These are phyloP conservation scores for Sisyra terminalis DNA, from an alignment of 2,888 invertebrate genomes.

Conservation along the genomic window DNA sequence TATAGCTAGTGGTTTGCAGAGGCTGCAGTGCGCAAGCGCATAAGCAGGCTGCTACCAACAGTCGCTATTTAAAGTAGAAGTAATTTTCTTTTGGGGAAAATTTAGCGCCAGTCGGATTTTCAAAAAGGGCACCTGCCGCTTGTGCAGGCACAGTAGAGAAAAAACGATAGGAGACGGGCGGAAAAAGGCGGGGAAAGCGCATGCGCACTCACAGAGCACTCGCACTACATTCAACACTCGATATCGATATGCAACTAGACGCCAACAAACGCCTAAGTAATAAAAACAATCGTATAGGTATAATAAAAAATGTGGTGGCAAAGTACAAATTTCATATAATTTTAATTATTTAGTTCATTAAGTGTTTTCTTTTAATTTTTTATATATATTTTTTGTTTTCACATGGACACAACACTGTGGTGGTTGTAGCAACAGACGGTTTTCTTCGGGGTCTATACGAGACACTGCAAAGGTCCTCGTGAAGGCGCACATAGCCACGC, in stretches of 20 bases:
- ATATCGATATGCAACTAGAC: constrained; percentile 16
- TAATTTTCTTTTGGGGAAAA: constrained; percentile 4
- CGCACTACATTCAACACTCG: constrained; percentile 9
- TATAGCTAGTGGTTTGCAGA: too few species aligned
- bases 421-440: constrained; percentile 11
- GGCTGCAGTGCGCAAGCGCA: too few species aligned
- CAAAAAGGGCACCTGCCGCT: constrained; percentile 10
- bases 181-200: constrained; percentile 11
- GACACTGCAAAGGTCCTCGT: constrained; percentile 11
- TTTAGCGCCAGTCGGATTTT: constrained; percentile 3
- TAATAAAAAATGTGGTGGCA: constrained; percentile 15
- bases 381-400: constrained; percentile 10
- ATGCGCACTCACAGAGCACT: constrained; percentile 7
- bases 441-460: constrained; percentile 9
- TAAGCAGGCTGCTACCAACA: background rate
- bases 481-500: constrained; percentile 17
- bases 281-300: constrained; percentile 13
- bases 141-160: constrained; percentile 10
- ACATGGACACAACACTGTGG: constrained; percentile 14
- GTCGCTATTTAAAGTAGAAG: background rate
- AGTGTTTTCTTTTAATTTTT: constrained; percentile 8
- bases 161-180: too few species aligned
- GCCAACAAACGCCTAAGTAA: constrained; percentile 15
- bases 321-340: constrained; percentile 14
- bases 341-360: constrained; percentile 11